Percentiles rank a stretch among this genome's conserved stretches.
Evolutionary conservation across 2,888 invertebrate genomes (phyloP).

Genomic region (Campopleginae sp.): DNA sequence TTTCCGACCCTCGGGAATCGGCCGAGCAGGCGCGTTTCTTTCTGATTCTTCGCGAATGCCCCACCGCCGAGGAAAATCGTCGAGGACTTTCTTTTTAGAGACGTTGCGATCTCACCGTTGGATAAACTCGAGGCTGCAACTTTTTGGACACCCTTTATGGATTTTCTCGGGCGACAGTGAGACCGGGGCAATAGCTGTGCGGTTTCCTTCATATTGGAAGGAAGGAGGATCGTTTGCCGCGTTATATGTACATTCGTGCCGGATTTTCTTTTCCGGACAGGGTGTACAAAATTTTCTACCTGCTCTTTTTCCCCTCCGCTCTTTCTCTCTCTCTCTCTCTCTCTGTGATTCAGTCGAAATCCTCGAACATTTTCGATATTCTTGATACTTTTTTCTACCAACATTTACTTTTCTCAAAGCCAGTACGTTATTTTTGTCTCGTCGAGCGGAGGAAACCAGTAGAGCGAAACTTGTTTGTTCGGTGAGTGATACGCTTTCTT

Average conservation of each 20-base stretch:
- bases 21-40: no score
- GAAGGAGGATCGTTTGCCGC: neutral
- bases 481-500: neutral
- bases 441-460: neutral
- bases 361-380: neutral
- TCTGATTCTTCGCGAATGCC: neutral
- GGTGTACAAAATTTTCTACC: constrained; percentile 9
- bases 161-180: neutral
- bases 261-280: neutral
- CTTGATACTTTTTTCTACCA: neutral
- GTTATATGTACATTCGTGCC: constrained; percentile 3
- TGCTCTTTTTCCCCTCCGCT: neutral
- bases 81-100: neutral
- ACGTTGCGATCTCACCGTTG: neutral
- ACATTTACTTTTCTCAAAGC: neutral
- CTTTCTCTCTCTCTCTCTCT: neutral
- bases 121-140: neutral
- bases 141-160: neutral
- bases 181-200: neutral
- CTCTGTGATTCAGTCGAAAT: neutral
- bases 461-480: neutral
- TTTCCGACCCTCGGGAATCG: no score
- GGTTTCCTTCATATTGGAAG: constrained; percentile 1
- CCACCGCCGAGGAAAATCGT: neutral
- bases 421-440: neutral